Evolutionary conservation across 2,888 invertebrate species (phyloP).

Genomic region (Tyria jacobaeae): DNA sequence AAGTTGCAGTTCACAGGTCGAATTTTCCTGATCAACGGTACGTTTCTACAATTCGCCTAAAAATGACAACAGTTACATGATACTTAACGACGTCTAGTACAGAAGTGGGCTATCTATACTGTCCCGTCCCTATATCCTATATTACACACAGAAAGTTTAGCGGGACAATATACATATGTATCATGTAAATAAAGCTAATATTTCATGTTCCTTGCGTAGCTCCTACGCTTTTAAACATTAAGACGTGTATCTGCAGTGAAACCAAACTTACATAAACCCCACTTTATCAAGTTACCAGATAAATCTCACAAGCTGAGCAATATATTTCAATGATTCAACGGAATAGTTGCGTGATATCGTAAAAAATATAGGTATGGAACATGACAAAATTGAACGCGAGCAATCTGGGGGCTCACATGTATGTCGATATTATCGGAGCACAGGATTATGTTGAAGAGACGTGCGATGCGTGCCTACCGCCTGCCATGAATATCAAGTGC

Average conservation of each 20-base stretch:
- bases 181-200: not conserved
- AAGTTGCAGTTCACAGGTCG: too few species aligned
- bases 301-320: constrained; percentile 39
- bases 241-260: constrained; percentile 7
- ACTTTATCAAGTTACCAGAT: constrained; percentile 34
- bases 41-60: too few species aligned
- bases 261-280: constrained; percentile 17
- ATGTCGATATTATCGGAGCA: constrained; percentile 51
- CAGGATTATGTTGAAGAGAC: constrained; percentile 50
- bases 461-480: constrained; percentile 54
- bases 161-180: not conserved
- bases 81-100: not conserved
- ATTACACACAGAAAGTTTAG: not conserved
- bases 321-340: constrained; percentile 40
- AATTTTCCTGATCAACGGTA: too few species aligned
- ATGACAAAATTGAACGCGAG: constrained; percentile 42
- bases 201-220: not conserved
- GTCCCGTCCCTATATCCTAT: not conserved
- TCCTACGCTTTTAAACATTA: constrained; percentile 8
- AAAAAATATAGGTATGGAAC: constrained; percentile 42
- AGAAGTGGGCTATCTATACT: not conserved
- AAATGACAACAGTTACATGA: not conserved
- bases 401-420: constrained; percentile 45
- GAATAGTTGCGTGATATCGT: constrained; percentile 39
- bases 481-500: constrained; percentile 63